A percentile compares a stretch with the other conserved stretches of the same genome.
These are phyloP conservation scores for Sapayoa aenigma DNA, from an alignment of 2,113 vertebrate species.

Conservation along the genomic window DNA sequence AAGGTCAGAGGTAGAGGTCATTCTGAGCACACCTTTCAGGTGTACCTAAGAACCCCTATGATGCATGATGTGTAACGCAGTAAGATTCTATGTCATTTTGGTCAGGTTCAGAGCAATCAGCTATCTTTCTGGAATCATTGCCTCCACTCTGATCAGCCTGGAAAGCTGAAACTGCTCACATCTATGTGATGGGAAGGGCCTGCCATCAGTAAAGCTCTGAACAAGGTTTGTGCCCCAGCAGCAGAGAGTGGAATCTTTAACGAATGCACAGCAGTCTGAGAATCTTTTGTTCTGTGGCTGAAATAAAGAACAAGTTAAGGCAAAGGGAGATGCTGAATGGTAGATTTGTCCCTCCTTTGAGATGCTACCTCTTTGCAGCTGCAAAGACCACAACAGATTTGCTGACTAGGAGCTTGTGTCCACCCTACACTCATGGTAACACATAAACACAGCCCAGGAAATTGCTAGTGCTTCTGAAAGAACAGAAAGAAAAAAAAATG, in stretches of 20 bases:
- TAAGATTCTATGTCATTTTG: background rate
- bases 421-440: background rate
- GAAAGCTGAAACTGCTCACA: background rate
- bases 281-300: background rate
- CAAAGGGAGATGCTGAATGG: background rate
- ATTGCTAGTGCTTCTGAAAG: background rate
- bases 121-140: background rate
- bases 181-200: background rate
- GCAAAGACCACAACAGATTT: background rate
- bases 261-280: background rate
- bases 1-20: background rate
- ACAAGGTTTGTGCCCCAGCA: background rate
- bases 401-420: background rate
- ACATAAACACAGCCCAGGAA: background rate
- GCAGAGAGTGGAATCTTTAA: background rate
- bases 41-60: background rate
- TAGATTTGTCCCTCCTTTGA: background rate
- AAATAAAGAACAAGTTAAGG: constrained; percentile 35
- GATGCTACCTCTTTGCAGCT: background rate
- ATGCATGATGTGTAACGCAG: background rate
- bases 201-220: background rate
- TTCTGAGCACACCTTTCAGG: background rate
- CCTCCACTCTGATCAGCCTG: background rate
- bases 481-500: background rate
- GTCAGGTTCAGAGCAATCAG: background rate